Percentiles rank a stretch among this genome's conserved stretches.
Conservation (phyloP, 2,888 invertebrate species). For the Epinotia bilunana region DNA sequence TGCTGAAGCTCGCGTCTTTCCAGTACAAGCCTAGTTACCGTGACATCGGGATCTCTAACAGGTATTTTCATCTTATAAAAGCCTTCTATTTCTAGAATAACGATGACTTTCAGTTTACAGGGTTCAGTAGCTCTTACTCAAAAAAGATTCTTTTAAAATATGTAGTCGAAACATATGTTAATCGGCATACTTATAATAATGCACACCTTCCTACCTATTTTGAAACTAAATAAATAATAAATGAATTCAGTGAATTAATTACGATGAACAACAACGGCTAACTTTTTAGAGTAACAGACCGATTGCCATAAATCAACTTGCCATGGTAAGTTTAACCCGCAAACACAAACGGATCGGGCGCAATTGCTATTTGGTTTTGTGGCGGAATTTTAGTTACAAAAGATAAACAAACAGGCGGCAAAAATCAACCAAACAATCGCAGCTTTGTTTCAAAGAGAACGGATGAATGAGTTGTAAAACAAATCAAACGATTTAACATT, state of each 20-base stretch:
- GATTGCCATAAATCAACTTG: constrained; percentile 5
- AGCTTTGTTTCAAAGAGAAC: constrained; percentile 33
- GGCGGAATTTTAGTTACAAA: constrained; percentile 32
- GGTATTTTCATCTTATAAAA: no score
- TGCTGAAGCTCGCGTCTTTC: no score
- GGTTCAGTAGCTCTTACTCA: no score
- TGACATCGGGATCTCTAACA: not conserved
- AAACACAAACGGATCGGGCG: constrained; percentile 18
- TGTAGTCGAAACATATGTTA: no score
- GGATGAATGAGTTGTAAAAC: constrained; percentile 30
- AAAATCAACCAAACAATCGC: constrained; percentile 38
- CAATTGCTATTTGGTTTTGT: constrained; percentile 27
- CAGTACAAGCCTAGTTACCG: not conserved
- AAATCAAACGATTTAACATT: constrained; percentile 23
- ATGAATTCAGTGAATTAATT: not conserved
- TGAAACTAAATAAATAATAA: not conserved
- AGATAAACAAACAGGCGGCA: constrained; percentile 32
- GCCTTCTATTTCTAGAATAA: no score
- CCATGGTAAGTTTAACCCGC: constrained; percentile 8
- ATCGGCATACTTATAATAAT: no score
- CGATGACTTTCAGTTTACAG: no score
- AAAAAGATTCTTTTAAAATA: no score
- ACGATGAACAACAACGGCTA: not conserved
- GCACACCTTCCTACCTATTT: no score
- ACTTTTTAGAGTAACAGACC: not conserved